Conservation (phyloP, 2,888 invertebrate species). For the Plagodis dolabraria region DNA sequence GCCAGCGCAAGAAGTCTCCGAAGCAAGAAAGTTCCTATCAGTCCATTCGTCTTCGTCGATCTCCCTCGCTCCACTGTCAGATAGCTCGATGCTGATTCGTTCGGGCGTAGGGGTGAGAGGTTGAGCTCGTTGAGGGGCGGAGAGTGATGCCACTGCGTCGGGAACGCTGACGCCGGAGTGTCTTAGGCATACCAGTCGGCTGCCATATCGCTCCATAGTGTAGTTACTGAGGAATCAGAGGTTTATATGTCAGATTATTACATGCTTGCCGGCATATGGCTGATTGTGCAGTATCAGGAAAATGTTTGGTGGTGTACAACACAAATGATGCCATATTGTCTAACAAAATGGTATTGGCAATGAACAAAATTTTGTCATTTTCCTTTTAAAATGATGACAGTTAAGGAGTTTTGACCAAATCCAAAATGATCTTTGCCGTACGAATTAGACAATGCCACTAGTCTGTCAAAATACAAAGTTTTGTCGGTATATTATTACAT, state of each 20-base stretch:
- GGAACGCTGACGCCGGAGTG: slow-evolving; percentile 62
- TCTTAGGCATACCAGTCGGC: slow-evolving; percentile 68
- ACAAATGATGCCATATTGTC: too few relatives aligned
- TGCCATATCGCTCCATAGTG: slow-evolving; percentile 71
- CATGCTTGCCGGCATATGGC: too few relatives aligned
- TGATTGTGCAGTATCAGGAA: too few relatives aligned
- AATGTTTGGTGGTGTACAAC: too few relatives aligned
- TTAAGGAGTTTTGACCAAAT: too few relatives aligned
- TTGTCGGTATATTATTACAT: not conserved
- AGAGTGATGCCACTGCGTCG: slow-evolving; percentile 41
- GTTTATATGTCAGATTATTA: too few relatives aligned
- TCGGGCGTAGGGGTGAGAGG: slow-evolving; percentile 60
- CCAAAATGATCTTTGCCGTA: too few relatives aligned
- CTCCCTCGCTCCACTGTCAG: slow-evolving; percentile 81
- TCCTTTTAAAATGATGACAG: too few relatives aligned
- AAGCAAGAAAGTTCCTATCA: slow-evolving; percentile 95
- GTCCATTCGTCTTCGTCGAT: slow-evolving; percentile 99
- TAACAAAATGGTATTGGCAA: too few relatives aligned
- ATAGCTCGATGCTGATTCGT: slow-evolving; percentile 70
- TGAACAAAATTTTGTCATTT: too few relatives aligned
- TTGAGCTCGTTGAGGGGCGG: not conserved
- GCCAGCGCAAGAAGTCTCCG: slow-evolving; percentile 84
- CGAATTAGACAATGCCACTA: too few relatives aligned
- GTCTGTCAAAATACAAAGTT: too few relatives aligned
- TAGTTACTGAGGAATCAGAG: slow-evolving; percentile 55